Evolutionary conservation across 1,140 invertebrate genomes (phyloP), one percentile per base, ranked within the genome.

Genomic region (Manduca sexta): DNA sequence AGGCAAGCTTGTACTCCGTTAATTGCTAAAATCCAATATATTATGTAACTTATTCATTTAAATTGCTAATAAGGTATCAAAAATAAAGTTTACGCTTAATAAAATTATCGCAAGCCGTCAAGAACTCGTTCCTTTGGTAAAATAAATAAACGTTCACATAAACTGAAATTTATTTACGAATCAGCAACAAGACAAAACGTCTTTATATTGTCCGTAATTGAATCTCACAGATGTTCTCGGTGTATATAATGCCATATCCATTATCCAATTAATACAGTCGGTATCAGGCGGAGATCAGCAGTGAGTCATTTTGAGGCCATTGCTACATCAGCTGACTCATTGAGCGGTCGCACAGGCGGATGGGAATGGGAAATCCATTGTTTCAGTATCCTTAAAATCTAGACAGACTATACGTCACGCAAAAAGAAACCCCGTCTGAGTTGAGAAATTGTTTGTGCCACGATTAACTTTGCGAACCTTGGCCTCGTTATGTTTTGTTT

Each of bases 351-450:
- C 38, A 45, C 46, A 42, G 58, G 58, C 54, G 64, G 69, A 67
- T 76, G 68, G 63, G 73, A 72, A 74, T 69, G 74, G 73, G 67
- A 78, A 78, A 74, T 64, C 69, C 63, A 80, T 80, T 83, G 74
- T 83, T 72, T 74, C 52, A 60, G 49, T 59, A 64, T 73, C 64
- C 65, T 69, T 69, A 69, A 68, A 43, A 72, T 65, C 57, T 58
- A 41, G 46, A 42, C 42, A 14, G 16, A 40, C 38, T 18, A 40
- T 16, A 40, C 38, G 38, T 40, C 16, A 40, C 16, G 38, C 16
- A 18, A 40, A 40, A 40, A 30, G 41, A 43, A 43, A 43, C 21
- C 26, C 26, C 41, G 41, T 30, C 21, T 30, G 7, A 30, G 21
- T 43, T 30, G 41, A 43, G 26, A 43, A 15, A 43, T 29, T 40